These are phyloP conservation scores for Apotomis turbidana DNA, from an alignment of 2,888 invertebrate species.

Conservation along the genomic window DNA sequence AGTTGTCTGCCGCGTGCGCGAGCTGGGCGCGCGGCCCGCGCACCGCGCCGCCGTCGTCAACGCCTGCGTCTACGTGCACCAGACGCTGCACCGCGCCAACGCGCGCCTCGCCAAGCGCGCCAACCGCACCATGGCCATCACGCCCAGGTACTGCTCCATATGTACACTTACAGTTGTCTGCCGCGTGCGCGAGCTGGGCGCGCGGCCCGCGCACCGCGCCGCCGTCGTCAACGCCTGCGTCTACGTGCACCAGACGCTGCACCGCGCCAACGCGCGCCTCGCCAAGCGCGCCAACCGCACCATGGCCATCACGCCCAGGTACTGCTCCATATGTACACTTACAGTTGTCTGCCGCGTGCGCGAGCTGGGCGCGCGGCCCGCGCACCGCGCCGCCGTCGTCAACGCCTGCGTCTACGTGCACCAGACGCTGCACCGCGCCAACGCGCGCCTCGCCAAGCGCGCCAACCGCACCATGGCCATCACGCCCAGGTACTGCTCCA, in stretches of 20 bases:
- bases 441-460: conserved; percentile 93
- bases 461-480: conserved; percentile 99
- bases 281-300: conserved; percentile 96
- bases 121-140: conserved; percentile 98
- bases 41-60: conserved; percentile 99
- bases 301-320: conserved; percentile 98
- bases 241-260: conserved; percentile 99
- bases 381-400: conserved; percentile 98
- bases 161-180: too few relatives aligned
- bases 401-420: conserved; percentile 99
- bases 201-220: conserved; percentile 93
- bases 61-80: conserved; percentile 99
- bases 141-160: conserved; percentile 87
- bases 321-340: too few relatives aligned
- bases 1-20: conserved; percentile 91
- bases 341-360: conserved; percentile 93
- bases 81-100: conserved; percentile 98
- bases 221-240: conserved; percentile 99
- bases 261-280: conserved; percentile 95
- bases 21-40: conserved; percentile 88
- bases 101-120: conserved; percentile 95
- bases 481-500: conserved; percentile 88
- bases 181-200: conserved; percentile 90
- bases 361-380: conserved; percentile 88
- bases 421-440: conserved; percentile 97